Base-by-base conservation (phyloP, 2,113 vertebrate species). In the Cochlearius cochlearius region DNA sequence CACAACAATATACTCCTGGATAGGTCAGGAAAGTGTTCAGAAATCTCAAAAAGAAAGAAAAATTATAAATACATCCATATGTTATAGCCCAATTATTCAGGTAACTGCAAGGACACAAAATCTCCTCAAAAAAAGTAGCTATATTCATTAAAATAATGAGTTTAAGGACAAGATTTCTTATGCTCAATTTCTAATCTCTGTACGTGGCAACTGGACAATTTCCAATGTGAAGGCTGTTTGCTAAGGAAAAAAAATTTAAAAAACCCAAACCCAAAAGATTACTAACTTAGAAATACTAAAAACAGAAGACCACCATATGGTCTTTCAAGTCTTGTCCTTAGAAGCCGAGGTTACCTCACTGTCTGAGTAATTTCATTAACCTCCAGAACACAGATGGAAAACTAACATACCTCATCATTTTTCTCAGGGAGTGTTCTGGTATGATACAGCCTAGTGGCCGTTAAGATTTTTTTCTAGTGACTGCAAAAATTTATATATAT, bases 301-400 rank as follows among this genome's bases (percentile, higher is more conserved):
- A 95, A 53, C 73, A 94, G 88, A 93, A 92, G 92, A 95, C 58
- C 16, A 92, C 86, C 96, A 97, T 92, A 96, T 93, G 95, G 92
- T 95, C 88, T 91, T 80, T 71, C 47, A 68, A 69, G 49, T 52
- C 91, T 67, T 96, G 95, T 94, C 94, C 92, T 96, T 74, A 86
- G 72, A 92, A 96, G 60, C 78, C 93, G 83, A 76, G 49, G 34
- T 84, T 94, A 96, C 39, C 56, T 96, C 80, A 87, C 25, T 86
- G n/a, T 76, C 75, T 75, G 53, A 93, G 73, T 92, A 92, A 93
- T 90, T 95, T 84, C 83, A 92, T 89, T 95, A 94, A 87, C 86
- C 53, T 94, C 56, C 77, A 91, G 81, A 94, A 93, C 71, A 95
- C 77, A 92, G 86, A 88, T 32, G 60, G 55, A 87, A 95, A 39